Percentiles rank a stretch among this genome's conserved stretches.
Evolutionary conservation across 2,113 vertebrate species (phyloP).

Genomic region (Eleginops maclovinus): DNA sequence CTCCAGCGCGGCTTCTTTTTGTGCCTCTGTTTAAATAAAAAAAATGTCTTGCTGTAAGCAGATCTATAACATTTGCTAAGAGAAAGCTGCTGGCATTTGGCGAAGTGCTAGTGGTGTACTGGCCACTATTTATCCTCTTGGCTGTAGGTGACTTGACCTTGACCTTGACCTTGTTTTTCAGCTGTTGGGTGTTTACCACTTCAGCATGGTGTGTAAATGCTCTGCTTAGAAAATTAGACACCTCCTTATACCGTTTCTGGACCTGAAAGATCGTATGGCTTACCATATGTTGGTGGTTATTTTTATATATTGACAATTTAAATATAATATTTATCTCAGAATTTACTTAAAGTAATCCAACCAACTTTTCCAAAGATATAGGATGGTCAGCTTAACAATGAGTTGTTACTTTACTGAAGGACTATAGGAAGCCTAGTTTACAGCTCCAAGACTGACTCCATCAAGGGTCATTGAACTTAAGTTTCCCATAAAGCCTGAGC

Average conservation of each 20-base stretch:
- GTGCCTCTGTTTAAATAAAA: too few relatives aligned
- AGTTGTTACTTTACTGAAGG: conserved; percentile 8
- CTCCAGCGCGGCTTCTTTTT: not conserved
- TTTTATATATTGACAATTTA: too few relatives aligned
- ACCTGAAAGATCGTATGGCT: not conserved
- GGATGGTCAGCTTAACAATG: conserved; percentile 27
- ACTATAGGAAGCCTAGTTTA: conserved; percentile 1
- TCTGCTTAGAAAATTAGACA: not conserved
- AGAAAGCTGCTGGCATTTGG: not conserved
- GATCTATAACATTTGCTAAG: conserved; percentile 6
- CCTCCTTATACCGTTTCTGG: not conserved
- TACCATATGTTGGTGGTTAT: too few relatives aligned
- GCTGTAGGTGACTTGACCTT: conserved; percentile 2
- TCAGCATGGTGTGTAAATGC: not conserved
- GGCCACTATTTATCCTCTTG: not conserved
- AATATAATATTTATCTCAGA: too few relatives aligned
- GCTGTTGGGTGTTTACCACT: conserved; percentile 1
- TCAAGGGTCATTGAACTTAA: conserved; percentile 51
- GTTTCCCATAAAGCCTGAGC: conserved; percentile 44
- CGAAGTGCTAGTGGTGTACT: not conserved
- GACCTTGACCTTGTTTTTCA: conserved; percentile 8
- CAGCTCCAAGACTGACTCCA: conserved; percentile 29
- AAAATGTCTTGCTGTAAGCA: not conserved
- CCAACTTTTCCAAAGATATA: not conserved
- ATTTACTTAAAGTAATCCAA: not conserved